A percentile compares a stretch with the other conserved stretches of the same genome.
Conservation (phyloP, 1,140 invertebrate genomes). For the Campodea augens region DNA sequence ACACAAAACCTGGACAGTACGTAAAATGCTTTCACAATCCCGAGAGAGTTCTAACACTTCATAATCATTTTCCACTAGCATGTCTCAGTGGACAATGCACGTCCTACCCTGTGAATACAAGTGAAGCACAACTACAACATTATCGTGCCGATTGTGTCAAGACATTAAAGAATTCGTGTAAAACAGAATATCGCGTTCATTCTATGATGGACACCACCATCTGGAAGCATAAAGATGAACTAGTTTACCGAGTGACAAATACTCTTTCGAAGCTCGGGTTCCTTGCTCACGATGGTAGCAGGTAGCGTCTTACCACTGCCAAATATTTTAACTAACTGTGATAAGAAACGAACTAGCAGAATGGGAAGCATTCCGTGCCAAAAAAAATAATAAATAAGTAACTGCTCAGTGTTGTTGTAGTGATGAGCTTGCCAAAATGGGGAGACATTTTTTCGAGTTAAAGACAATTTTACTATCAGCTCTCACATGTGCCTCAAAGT, state of each 20-base stretch:
- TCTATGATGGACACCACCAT: constrained; percentile 68
- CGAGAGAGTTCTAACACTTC: constrained; percentile 65
- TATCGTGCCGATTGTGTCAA: constrained; percentile 83
- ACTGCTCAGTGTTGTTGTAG: too few species aligned
- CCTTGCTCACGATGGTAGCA: constrained; percentile 28
- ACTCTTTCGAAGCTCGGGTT: constrained; percentile 52
- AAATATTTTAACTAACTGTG: too few species aligned
- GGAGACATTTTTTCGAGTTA: too few species aligned
- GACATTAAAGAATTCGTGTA: constrained; percentile 64
- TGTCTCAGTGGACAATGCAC: constrained; percentile 69
- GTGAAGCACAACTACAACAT: constrained; percentile 75
- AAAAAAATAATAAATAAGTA: too few species aligned
- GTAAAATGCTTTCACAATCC: constrained; percentile 90
- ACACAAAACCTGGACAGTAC: constrained; percentile 81
- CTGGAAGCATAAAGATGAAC: constrained; percentile 62
- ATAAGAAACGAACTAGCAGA: too few species aligned
- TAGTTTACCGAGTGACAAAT: constrained; percentile 44
- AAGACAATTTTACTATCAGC: too few species aligned
- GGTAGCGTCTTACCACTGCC: too few species aligned
- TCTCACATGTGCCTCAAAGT: too few species aligned
- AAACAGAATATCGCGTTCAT: constrained; percentile 54
- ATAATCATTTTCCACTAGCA: constrained; percentile 82
- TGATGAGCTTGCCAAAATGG: too few species aligned
- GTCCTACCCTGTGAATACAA: constrained; percentile 62
- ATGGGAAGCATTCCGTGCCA: too few species aligned